A percentile compares a stretch with the other conserved stretches of the same genome.
Evolutionary conservation across 2,888 invertebrate species (phyloP).

Genomic region (Ophion costatus): DNA sequence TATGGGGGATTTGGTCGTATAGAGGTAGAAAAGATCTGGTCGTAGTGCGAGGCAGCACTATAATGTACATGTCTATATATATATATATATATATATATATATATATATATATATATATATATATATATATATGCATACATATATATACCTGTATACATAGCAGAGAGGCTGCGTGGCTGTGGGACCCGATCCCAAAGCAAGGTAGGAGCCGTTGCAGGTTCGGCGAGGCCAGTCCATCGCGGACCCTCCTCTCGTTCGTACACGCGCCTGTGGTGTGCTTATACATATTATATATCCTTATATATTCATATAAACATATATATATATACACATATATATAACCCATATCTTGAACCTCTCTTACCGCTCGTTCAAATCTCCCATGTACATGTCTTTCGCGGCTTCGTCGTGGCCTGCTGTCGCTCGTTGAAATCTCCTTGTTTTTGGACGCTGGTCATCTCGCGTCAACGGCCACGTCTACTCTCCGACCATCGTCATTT

Average conservation of each 20-base stretch:
- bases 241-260: conserved; percentile 82
- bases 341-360: conserved; percentile 67
- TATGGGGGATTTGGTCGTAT: conserved; percentile 48
- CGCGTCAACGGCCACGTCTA: not conserved
- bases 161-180: conserved; percentile 75
- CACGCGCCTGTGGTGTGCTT: conserved; percentile 69
- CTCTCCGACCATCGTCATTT: not conserved
- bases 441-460: conserved; percentile 16
- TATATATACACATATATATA: not conserved
- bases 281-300: conserved; percentile 15
- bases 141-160: conserved; percentile 24
- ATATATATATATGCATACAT: no score
- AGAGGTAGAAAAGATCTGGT: conserved; percentile 71
- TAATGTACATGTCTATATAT: conserved; percentile 9
- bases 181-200: conserved; percentile 83
- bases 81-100: conserved; percentile 16
- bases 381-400: conserved; percentile 71
- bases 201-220: conserved; percentile 72
- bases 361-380: conserved; percentile 78
- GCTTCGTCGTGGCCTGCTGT: conserved; percentile 28
- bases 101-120: conserved; percentile 31
- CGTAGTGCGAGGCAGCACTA: conserved; percentile 73
- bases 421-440: conserved; percentile 65
- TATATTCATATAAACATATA: conserved; percentile 10
- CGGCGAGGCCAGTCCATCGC: conserved; percentile 82